Evolutionary conservation across 2,888 invertebrate genomes (phyloP).

Genomic region (Tineola bisselliella): DNA sequence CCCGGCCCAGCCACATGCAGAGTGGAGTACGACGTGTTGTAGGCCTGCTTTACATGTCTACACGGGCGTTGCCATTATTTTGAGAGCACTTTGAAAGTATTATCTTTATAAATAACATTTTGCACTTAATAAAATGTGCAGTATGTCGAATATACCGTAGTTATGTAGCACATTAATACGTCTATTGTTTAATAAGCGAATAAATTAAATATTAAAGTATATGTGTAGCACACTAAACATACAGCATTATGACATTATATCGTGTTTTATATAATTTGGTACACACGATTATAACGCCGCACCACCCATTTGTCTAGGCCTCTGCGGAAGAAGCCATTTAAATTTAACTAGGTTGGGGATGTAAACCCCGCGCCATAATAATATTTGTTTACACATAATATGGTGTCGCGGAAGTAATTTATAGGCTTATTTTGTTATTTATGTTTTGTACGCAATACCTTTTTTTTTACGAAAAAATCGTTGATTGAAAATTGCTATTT

Average conservation of each 20-base stretch:
- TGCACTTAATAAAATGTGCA: no score
- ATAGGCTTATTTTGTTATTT: constrained; percentile 1
- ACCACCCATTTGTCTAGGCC: constrained; percentile 4
- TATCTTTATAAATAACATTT: no score
- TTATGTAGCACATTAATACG: no score
- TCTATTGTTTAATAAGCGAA: no score
- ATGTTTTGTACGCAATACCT: neutral
- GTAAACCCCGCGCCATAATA: neutral
- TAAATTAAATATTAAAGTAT: no score
- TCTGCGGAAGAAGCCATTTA: constrained; percentile 2
- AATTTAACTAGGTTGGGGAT: constrained; percentile 3
- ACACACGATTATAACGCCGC: neutral
- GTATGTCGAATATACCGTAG: no score
- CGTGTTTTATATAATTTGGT: neutral
- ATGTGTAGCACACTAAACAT: neutral
- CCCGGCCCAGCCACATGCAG: neutral
- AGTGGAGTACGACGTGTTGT: neutral
- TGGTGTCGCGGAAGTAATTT: constrained; percentile 1
- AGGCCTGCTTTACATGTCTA: neutral
- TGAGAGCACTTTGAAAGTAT: no score
- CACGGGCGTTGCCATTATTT: neutral
- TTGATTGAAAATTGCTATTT: neutral
- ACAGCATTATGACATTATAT: neutral
- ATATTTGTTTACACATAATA: constrained; percentile 5
- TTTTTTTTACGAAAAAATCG: neutral